Evolutionary conservation across 2,888 invertebrate genomes (phyloP), one percentile per base, ranked within the genome.

Genomic region (Masnerella sp.): DNA sequence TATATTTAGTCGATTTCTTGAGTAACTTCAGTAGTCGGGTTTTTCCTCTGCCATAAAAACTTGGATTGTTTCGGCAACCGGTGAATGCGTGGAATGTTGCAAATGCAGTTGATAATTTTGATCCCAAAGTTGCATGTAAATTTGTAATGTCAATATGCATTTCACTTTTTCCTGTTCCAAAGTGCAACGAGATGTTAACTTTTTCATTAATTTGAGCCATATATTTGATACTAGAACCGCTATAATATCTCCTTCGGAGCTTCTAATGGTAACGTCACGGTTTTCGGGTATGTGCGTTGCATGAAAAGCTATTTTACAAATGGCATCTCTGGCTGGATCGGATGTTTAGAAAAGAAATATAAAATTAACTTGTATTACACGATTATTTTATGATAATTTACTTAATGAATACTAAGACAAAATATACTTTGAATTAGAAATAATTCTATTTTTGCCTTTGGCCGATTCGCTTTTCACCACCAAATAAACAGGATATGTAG

Each of bases 41-140:
- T 56, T 56, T 56, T 40, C 30, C 42, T 56, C 22, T 56, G 30
- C 18, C 30, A n/a, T 30, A 56, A 42, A 42, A 56, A 30, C 11
- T 30, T 8, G 30, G 75, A 34, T 75, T 78, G 17, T 52, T 70
- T 51, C 77, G 76, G 43, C 68, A 78, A 5, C 77, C 79, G 5
- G 58, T 58, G 2, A 58, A 17, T 1, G 58, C 43, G n/a, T 58
- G 7, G 11, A 58, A 58, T 8, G 71, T 67, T 15, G 72, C 43
- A 32, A 77, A 54, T 0, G 64, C 68, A 7, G 5, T 15, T 5
- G 58, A 56, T 3, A 73, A 8, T 14, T 69, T 18, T 14, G 36
- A 22, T 28, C 77, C 74, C 47, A 72, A 42, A 8, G 36, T 45
- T 0, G 52, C 14, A 30, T 77, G 67, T 1, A 77, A 15, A 54